Base-by-base conservation (phyloP, 2,888 invertebrate species). In the Sesamia inferens region DNA sequence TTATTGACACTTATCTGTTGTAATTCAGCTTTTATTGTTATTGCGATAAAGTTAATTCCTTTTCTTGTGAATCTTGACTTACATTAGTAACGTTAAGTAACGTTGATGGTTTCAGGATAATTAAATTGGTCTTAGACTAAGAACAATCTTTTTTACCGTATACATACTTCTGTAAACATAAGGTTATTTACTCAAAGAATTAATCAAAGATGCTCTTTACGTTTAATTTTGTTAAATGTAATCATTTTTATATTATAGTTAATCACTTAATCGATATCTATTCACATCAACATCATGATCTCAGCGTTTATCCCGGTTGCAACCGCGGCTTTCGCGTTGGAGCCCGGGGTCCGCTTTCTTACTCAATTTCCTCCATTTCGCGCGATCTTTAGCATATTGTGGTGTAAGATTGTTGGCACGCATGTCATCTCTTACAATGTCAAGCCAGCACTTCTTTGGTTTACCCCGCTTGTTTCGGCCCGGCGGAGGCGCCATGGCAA, bases 1-100 rank as follows among this genome's bases (percentile, higher is more conserved):
- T 86, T 84, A 84, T 81, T 78, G 86, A 71, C 76, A 77, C 82
- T 81, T 86, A 77, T 81, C 68, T 74, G 63, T 55, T 64, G 86
- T 84, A 78, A 77, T 81, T 79, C 67, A 57, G 66, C 74, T 72
- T 84, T 83, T 85, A 84, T 84, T 82, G 75, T 79, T 62, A 42
- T 48, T 68, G 66, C 74, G 66, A 75, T 79, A 75, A 82, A 85
- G 66, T 77, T 47, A 72, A 81, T 74, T 76, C 57, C n/a, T 55
- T 61, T 44, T 67, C 51, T 68, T 65, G 65, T 68, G 74, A 66
- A 77, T 51, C 58, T 73, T 58, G 48, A 48, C 63, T 16, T 42
- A 70, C 3, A 71, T 65, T 22, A 16, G 63, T 63, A 54, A 31
- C 54, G 39, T 71, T 63, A 31, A 16, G 63, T 63, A 54, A 31